Conservation (phyloP, 2,113 vertebrate species). For the Chinchilla lanigera region DNA sequence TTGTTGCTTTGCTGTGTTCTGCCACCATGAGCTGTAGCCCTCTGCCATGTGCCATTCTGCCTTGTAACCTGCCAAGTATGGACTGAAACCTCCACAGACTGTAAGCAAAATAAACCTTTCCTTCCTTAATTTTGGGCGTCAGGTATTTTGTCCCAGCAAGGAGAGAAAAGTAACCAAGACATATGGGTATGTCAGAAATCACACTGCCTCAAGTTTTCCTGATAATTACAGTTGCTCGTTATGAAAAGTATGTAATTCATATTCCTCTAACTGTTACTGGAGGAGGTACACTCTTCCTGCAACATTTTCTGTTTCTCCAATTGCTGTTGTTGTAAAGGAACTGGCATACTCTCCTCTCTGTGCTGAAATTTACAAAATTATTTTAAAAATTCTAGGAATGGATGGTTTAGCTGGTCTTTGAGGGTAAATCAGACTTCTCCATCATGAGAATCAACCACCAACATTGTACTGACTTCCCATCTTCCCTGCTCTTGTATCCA, state of each 20-base stretch:
- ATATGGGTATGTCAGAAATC: constrained; percentile 79
- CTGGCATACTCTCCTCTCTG: neutral
- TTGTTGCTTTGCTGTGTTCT: too few relatives aligned
- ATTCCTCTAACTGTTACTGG: constrained; percentile 72
- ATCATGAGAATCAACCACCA: constrained; percentile 67
- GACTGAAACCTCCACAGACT: too few relatives aligned
- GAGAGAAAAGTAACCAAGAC: too few relatives aligned
- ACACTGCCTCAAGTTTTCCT: constrained; percentile 72
- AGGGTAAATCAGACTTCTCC: constrained; percentile 62
- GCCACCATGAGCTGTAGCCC: too few relatives aligned
- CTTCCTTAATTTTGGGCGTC: too few relatives aligned
- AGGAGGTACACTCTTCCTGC: constrained; percentile 71
- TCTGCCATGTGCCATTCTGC: too few relatives aligned
- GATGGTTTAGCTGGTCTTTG: constrained; percentile 60
- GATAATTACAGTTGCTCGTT: constrained; percentile 81
- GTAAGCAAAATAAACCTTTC: too few relatives aligned
- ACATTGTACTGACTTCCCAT: constrained; percentile 6
- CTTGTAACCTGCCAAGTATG: too few relatives aligned
- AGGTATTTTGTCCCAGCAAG: too few relatives aligned
- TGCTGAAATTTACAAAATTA: constrained; percentile 55
- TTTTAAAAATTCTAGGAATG: constrained; percentile 68
- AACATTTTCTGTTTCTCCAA: constrained; percentile 27
- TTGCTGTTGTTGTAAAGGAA: constrained; percentile 69
- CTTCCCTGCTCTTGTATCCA: constrained; percentile 18
- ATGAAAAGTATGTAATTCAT: constrained; percentile 76